Percentiles rank a stretch among this genome's conserved stretches.
Evolutionary conservation across 2,113 vertebrate genomes (phyloP).

Genomic region (Silurus glanis): DNA sequence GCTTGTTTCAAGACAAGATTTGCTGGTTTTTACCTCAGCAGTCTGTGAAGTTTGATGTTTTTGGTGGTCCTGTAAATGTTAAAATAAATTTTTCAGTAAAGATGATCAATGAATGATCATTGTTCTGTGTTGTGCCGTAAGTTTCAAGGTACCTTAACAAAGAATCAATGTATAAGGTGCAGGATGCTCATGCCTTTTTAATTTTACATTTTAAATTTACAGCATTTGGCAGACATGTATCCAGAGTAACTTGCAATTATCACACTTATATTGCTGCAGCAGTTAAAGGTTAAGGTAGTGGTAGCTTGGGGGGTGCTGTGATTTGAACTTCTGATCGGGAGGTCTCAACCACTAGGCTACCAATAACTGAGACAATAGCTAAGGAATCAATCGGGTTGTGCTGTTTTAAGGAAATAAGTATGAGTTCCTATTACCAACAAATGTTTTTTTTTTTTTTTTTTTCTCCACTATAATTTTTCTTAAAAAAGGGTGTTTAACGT

Average conservation of each 20-base stretch:
- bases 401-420: neutral
- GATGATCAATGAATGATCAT: neutral
- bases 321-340: too few species aligned
- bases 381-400: neutral
- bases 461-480: neutral
- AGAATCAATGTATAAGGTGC: neutral
- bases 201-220: too few species aligned
- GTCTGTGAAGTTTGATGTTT: slow-evolving; percentile 16
- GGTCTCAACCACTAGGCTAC: too few species aligned
- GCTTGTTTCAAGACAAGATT: neutral
- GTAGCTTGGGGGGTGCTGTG: too few species aligned
- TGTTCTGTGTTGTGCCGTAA: neutral
- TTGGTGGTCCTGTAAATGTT: neutral
- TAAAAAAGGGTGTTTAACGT: neutral
- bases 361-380: neutral
- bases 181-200: neutral
- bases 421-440: neutral
- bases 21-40: neutral
- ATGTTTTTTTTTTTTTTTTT: neutral
- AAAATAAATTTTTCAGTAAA: neutral
- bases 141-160: neutral
- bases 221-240: too few species aligned
- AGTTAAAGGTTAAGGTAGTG: too few species aligned
- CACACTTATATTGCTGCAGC: too few species aligned
- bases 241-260: too few species aligned